Evolutionary conservation across 2,797 vertebrate species (phyloP), one percentile per base, ranked within the genome.

Genomic region (Mus caroli): DNA sequence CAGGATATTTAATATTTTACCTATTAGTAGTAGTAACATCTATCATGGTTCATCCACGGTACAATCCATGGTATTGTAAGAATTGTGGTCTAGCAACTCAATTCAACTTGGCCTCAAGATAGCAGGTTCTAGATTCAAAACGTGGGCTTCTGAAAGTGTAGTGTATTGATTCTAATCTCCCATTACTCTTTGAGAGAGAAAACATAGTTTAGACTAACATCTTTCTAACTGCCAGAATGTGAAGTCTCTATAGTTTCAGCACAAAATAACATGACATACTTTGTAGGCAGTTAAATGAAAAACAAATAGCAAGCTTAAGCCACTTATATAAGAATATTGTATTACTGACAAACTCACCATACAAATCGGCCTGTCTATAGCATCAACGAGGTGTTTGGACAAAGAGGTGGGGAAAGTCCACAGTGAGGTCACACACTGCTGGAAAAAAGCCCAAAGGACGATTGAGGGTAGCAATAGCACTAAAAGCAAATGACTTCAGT

Each of bases 91-190:
- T 26, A 12, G 56, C 67, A 95, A 87, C 15, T 89, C 73, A 76
- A 83, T 83, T 93, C 78, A 92, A 76, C 13, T 43, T 34, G 19
- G 10, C 4, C 79, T 97, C 83, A 93, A 40, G 24, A 88, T 75
- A 89, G 20, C 34, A 80, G 46, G 24, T 62, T 84, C 43, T 77
- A 87, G 13, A 43, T 88, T 91, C 54, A 94, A 90, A 95, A 46
- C 52, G 46, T 46, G 11, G 17, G 34, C 31, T 91, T 88, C 92
- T 84, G n/a, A 85, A 67, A 40, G 56, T 84, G 43, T 12, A 12
- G 50, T 90, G 24, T n/a, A 34, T 79, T 75, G 34, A 34, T 37
- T 12, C 17, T 82, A 90, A 92, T 4, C 20, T 31, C 92, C 79
- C 19, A 54, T 75, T 88, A 24, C 37, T 46, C 64, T 83, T 91